Conservation (phyloP, 2,797 vertebrate species). For the Paramormyrops hopkinsi region DNA sequence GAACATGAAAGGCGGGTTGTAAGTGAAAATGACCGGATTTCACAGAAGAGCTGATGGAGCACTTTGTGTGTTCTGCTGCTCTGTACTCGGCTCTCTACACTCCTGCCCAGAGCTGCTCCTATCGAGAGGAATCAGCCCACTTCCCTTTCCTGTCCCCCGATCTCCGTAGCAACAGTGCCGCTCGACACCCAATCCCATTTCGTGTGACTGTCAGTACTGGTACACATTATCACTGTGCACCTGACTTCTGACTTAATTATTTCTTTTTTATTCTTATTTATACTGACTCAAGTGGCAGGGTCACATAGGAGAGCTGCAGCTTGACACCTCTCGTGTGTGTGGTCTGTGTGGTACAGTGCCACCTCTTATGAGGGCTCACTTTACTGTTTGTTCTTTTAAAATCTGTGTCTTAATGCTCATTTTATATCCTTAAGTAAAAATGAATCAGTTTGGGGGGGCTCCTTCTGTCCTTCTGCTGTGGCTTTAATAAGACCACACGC, state of each 20-base stretch:
- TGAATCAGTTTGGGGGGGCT: not conserved
- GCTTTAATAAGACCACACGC: not conserved
- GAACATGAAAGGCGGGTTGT: constrained; percentile 27
- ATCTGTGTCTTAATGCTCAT: not conserved
- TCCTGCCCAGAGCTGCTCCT: constrained; percentile 46
- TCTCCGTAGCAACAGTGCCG: not conserved
- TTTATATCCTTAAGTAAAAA: not conserved
- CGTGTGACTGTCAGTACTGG: not conserved
- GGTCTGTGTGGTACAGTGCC: not conserved
- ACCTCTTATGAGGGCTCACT: not conserved
- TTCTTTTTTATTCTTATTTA: not conserved
- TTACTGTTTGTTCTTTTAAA: not conserved
- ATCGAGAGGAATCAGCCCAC: constrained; percentile 77
- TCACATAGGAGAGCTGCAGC: not conserved
- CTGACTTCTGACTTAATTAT: not conserved
- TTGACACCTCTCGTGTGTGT: not conserved
- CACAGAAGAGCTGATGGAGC: constrained; percentile 67
- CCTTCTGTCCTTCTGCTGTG: not conserved
- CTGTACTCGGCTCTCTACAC: constrained; percentile 57
- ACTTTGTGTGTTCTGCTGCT: constrained; percentile 64
- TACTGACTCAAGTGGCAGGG: not conserved
- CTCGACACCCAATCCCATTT: not conserved
- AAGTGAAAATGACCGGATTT: constrained; percentile 62
- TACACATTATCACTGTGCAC: not conserved
- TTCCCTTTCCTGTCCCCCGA: constrained; percentile 75